Conservation (phyloP, 1,140 invertebrate genomes). For the Sitodiplosis mosellana region DNA sequence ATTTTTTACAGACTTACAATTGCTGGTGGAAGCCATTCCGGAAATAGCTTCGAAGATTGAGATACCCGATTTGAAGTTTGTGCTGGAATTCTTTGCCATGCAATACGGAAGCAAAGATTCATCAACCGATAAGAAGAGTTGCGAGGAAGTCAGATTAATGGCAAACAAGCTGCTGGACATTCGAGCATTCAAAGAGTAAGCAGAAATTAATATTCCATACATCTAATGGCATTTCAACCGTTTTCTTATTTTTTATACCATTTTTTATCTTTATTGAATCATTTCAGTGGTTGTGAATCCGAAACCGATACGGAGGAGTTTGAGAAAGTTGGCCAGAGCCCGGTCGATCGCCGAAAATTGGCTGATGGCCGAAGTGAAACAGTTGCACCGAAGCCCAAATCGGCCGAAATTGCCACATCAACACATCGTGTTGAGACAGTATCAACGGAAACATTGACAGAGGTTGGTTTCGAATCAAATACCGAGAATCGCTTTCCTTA, state of each 20-base stretch:
- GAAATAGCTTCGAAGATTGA: slow-evolving; percentile 30
- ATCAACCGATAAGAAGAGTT: background rate
- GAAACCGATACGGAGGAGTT: slow-evolving; percentile 70
- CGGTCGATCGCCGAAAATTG: slow-evolving; percentile 27
- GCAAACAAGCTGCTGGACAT: background rate
- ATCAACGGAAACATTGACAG: slow-evolving; percentile 14
- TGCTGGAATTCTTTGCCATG: slow-evolving; percentile 51
- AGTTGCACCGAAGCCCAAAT: slow-evolving; percentile 6
- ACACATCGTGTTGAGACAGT: slow-evolving; percentile 10
- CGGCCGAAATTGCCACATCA: slow-evolving; percentile 5
- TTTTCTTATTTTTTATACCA: background rate
- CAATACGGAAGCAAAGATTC: slow-evolving; percentile 7
- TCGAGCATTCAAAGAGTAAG: slow-evolving; percentile 3
- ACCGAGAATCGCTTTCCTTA: background rate
- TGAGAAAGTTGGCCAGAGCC: slow-evolving; percentile 50
- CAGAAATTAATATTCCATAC: background rate
- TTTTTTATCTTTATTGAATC: slow-evolving; percentile 9
- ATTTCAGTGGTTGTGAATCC: slow-evolving; percentile 47
- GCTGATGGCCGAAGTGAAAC: slow-evolving; percentile 1
- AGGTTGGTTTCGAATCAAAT: slow-evolving; percentile 8
- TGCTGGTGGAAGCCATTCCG: slow-evolving; percentile 41
- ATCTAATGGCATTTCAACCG: background rate
- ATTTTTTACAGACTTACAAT: slow-evolving; percentile 40
- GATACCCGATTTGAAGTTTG: slow-evolving; percentile 39
- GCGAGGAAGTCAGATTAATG: too few species aligned